Evolutionary conservation across 2,888 invertebrate genomes (phyloP), one percentile per base, ranked within the genome.

Genomic region (Oscheius sp.): DNA sequence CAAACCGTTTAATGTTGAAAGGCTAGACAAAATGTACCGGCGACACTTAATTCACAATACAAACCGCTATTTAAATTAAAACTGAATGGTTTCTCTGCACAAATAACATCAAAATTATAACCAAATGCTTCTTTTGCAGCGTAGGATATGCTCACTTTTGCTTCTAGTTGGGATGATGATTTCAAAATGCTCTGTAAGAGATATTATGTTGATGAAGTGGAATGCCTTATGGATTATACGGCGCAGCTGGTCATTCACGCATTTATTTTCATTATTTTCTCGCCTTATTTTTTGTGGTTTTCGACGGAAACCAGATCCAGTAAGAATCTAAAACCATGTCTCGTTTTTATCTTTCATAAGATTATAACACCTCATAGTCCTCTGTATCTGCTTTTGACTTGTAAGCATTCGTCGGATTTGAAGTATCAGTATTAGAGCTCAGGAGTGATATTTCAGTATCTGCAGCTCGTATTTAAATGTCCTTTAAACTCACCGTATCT

Each of bases 51-150:
- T 41, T 72, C 67, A 49, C 75, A 76, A 45, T 57, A 70, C 49
- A 76, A 70, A 24, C 22, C 30, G 28, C 54, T 56, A 22, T 26
- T 38, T 17, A 65, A 32, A n/a, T 30, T 41, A 26, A 33, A 56
- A 12, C n/a, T 56, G 30, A 54, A 44, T 26, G 26, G 20, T 28
- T 45, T 72, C 20, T 59, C 44, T 2, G 59, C 41, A 68, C 77
- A 77, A 28, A 77, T 73, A 1, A 77, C 72, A 49, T 73, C 74
- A 44, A 77, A 77, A 36, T 73, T 74, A 45, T 73, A 77, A 24
- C 77, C 77, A 28, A 74, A 74, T 26, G 50, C 68, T 33, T 72
- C 71, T 20, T 73, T 77, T 9, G 77, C 77, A 28, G 36, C 50
- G 47, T 63, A 54, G 9, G 74, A 67, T 14, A 77, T 77, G 17